These are phyloP conservation scores for Battus philenor DNA, from an alignment of 1,140 invertebrate species.

Conservation along the genomic window DNA sequence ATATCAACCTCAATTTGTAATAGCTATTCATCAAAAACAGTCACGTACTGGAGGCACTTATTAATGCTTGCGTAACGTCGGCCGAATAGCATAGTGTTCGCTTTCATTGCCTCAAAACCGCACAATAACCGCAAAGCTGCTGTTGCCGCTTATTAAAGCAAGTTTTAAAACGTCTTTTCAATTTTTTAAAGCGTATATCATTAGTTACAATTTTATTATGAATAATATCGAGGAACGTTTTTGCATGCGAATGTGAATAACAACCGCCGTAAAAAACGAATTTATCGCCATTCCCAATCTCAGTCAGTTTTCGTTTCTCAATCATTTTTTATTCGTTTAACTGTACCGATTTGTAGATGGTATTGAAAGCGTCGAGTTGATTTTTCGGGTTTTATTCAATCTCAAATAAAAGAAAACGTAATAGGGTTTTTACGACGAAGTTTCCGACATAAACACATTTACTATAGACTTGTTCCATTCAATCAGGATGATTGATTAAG, in stretches of 20 bases:
- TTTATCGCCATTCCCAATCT: slow-evolving; percentile 9
- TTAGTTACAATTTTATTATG: too few relatives aligned
- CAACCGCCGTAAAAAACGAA: background rate
- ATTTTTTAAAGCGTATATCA: too few relatives aligned
- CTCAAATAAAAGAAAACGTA: background rate
- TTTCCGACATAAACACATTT: slow-evolving; percentile 3
- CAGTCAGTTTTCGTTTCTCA: slow-evolving; percentile 2
- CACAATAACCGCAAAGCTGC: background rate
- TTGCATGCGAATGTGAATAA: slow-evolving; percentile 14
- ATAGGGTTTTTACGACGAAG: background rate
- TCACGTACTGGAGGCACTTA: too few relatives aligned
- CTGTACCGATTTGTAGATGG: slow-evolving; percentile 1
- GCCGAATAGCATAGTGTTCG: background rate
- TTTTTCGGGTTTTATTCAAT: slow-evolving; percentile 5
- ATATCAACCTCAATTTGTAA: too few relatives aligned
- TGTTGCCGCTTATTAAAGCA: too few relatives aligned
- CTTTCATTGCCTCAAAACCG: background rate
- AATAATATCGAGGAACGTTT: slow-evolving; percentile 18
- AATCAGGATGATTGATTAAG: slow-evolving; percentile 11
- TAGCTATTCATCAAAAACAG: too few relatives aligned
- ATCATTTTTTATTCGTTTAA: slow-evolving; percentile 13
- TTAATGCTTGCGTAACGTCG: background rate
- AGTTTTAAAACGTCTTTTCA: too few relatives aligned
- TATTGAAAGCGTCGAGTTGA: slow-evolving; percentile 2
- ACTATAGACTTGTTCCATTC: slow-evolving; percentile 6